Evolutionary conservation across 1,140 invertebrate genomes (phyloP).

Genomic region (Drosophila kohkoa): DNA sequence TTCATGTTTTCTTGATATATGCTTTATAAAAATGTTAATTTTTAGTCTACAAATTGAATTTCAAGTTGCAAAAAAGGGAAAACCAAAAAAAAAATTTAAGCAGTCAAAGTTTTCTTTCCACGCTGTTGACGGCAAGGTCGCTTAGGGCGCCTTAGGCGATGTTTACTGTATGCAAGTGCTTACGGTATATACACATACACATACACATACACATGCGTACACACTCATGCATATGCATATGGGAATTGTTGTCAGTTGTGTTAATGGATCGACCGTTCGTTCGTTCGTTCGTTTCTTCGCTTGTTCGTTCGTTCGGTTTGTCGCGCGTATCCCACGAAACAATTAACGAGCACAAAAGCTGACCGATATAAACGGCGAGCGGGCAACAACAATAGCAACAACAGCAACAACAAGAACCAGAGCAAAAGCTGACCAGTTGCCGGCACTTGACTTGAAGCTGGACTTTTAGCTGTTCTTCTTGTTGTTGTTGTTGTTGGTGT

Average conservation of each 20-base stretch:
- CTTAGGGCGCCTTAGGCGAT: too few species aligned
- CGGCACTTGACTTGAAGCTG: slow-evolving; percentile 44
- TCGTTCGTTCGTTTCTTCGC: slow-evolving; percentile 16
- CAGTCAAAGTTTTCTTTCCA: too few species aligned
- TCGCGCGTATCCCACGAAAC: slow-evolving; percentile 70
- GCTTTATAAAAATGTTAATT: too few species aligned
- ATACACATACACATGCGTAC: too few species aligned
- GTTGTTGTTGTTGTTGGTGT: slow-evolving; percentile 19
- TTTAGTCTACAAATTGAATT: too few species aligned
- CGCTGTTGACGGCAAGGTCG: too few species aligned
- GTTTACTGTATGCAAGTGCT: neutral
- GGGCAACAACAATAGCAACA: slow-evolving; percentile 5
- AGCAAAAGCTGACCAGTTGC: slow-evolving; percentile 40
- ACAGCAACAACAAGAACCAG: slow-evolving; percentile 21
- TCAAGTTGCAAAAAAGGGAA: too few species aligned
- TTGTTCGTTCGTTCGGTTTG: slow-evolving; percentile 21
- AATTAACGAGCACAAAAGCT: slow-evolving; percentile 67
- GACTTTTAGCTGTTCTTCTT: slow-evolving; percentile 27
- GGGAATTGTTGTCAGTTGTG: slow-evolving; percentile 6
- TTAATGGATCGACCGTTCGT: neutral
- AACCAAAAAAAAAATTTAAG: too few species aligned
- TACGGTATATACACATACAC: neutral
- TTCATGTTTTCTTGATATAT: too few species aligned
- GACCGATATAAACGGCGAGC: slow-evolving; percentile 53
- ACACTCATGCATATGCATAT: slow-evolving; percentile 37